Evolutionary conservation across 2,113 vertebrate genomes (phyloP).

Genomic region (Coryphaenoides rupestris): DNA sequence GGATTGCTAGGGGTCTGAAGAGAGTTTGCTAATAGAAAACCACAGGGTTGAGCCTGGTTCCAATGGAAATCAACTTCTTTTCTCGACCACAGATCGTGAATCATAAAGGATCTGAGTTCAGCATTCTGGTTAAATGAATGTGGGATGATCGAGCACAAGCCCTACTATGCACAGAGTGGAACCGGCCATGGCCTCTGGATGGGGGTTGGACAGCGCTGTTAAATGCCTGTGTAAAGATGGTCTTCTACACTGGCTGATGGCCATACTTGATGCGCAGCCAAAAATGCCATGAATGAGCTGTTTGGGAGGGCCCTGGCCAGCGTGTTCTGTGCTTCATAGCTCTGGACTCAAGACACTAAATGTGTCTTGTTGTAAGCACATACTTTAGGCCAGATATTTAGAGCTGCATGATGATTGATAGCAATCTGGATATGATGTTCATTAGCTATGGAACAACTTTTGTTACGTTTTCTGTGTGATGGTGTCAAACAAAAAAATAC

Average conservation of each 20-base stretch:
- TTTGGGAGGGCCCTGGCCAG: constrained; percentile 28
- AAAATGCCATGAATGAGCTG: constrained; percentile 42
- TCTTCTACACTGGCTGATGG: constrained; percentile 38
- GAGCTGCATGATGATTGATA: too few relatives aligned
- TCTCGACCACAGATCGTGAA: constrained; percentile 41
- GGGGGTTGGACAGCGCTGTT: constrained; percentile 17
- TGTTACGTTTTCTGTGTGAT: too few relatives aligned
- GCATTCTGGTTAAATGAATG: constrained; percentile 51
- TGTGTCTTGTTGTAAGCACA: constrained; percentile 20
- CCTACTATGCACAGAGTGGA: too few relatives aligned
- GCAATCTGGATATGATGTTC: too few relatives aligned
- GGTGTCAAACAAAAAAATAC: constrained; percentile 5
- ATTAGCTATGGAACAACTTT: too few relatives aligned
- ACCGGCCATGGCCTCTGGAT: not conserved
- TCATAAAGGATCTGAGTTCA: constrained; percentile 32
- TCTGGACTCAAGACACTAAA: constrained; percentile 21
- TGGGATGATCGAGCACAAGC: constrained; percentile 26
- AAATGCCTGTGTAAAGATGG: constrained; percentile 35
- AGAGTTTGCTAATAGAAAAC: constrained; percentile 47
- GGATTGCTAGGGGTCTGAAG: constrained; percentile 37
- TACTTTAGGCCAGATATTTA: too few relatives aligned
- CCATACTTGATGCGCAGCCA: constrained; percentile 32
- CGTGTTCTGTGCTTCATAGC: constrained; percentile 30
- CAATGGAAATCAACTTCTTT: constrained; percentile 31
- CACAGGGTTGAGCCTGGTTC: constrained; percentile 34